Evolutionary conservation across 2,113 vertebrate genomes (phyloP).

Genomic region (Catharus fuscescens): DNA sequence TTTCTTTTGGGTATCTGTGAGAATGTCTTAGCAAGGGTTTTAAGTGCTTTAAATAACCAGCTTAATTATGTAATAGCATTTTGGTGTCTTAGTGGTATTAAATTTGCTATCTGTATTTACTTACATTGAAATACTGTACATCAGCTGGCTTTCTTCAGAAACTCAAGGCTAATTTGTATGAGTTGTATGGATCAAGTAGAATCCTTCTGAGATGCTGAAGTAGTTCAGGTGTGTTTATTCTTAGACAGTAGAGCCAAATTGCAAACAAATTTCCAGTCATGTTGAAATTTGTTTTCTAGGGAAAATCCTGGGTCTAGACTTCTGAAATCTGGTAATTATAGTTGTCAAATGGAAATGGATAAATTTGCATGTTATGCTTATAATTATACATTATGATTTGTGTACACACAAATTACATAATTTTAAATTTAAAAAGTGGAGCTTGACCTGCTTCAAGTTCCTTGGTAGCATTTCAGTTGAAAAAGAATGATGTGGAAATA

Average conservation of each 20-base stretch:
- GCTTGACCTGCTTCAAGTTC: not conserved
- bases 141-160: not conserved
- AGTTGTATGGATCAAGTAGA: not conserved
- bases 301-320: not conserved
- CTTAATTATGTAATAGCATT: conserved; percentile 37
- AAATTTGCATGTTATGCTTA: not conserved
- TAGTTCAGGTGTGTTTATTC: not conserved
- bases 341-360: not conserved
- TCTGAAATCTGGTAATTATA: conserved; percentile 1
- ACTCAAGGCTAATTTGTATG: not conserved
- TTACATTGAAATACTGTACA: not conserved
- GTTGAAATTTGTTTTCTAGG: not conserved
- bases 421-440: not conserved
- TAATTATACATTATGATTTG: not conserved
- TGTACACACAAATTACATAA: not conserved
- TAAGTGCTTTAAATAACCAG: conserved; percentile 45
- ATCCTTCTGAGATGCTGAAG: not conserved
- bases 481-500: not conserved
- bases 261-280: not conserved
- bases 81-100: not conserved
- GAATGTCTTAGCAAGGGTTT: not conserved
- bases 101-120: not conserved
- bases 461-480: not conserved
- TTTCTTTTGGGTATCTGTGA: not conserved
- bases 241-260: not conserved